A percentile compares a stretch with the other conserved stretches of the same genome.
phyloP scores from a whole-genome alignment of 92 coral and sea anemone species.

The Zoanthus sansibaricus region DNA sequence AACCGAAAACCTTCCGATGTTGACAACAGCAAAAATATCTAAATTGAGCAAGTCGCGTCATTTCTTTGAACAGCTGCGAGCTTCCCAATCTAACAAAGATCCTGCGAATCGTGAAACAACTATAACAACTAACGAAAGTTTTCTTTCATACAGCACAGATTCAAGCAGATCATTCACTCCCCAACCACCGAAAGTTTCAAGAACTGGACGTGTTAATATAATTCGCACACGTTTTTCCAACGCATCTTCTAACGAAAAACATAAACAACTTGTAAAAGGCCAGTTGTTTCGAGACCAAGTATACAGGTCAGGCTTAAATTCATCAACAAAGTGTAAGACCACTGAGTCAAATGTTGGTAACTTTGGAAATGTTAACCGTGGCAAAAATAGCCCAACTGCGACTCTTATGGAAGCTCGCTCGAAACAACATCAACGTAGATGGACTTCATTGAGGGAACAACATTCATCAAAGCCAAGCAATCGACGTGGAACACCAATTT shows the following conservation, averaged over 20 bases:
- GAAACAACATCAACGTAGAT: neutral
- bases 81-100: neutral
- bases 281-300: conserved; percentile 16
- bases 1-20: conserved; percentile 24
- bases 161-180: conserved; percentile 1
- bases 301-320: neutral
- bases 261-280: conserved; percentile 1
- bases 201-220: conserved; percentile 15
- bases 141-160: neutral
- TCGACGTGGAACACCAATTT: conserved; percentile 27
- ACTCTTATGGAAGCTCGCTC: neutral
- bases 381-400: neutral
- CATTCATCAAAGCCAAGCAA: neutral
- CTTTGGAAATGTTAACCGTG: neutral
- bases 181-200: conserved; percentile 33
- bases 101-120: neutral
- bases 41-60: neutral
- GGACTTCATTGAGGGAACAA: conserved; percentile 4
- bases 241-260: neutral
- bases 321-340: neutral
- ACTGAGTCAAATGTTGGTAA: neutral
- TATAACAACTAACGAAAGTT: neutral
- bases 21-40: neutral
- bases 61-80: neutral
- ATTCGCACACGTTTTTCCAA: conserved; percentile 22